phyloP scores from a whole-genome alignment of 2,113 vertebrate genomes.

The Callochromis pleurospilus region DNA sequence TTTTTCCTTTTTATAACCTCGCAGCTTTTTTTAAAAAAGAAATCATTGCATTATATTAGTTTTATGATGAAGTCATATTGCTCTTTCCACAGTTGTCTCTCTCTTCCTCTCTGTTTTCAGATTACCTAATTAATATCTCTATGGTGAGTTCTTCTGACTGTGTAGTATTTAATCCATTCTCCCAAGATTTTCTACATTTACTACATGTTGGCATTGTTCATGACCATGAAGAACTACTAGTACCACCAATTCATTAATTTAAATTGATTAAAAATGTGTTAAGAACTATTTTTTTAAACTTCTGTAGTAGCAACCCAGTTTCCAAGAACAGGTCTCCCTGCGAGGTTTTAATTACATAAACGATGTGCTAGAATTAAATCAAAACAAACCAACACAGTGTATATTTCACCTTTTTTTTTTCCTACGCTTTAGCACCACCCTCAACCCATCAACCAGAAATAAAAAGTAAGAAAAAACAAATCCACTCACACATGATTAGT shows the following conservation, averaged over 20 bases:
- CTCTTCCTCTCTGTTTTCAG: background rate
- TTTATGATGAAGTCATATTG: background rate
- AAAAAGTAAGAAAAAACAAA: background rate
- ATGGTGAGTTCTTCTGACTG: background rate
- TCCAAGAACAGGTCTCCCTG: background rate
- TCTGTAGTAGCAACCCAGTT: background rate
- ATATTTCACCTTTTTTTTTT: background rate
- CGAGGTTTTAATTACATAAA: background rate
- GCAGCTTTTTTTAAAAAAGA: background rate
- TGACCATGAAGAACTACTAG: background rate
- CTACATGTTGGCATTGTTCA: background rate
- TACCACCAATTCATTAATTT: background rate
- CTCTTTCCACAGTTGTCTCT: background rate
- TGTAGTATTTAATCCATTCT: background rate
- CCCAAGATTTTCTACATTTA: background rate
- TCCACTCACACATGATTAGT: background rate
- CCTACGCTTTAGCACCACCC: background rate
- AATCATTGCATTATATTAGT: background rate
- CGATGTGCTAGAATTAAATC: background rate
- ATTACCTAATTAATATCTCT: background rate
- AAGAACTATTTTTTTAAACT: background rate
- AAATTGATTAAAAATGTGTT: background rate
- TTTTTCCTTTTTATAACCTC: background rate
- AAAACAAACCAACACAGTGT: background rate
- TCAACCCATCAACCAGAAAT: background rate